A percentile compares a stretch with the other conserved stretches of the same genome.
phyloP scores from a whole-genome alignment of 2,113 vertebrate genomes.

The Grantiella picta region DNA sequence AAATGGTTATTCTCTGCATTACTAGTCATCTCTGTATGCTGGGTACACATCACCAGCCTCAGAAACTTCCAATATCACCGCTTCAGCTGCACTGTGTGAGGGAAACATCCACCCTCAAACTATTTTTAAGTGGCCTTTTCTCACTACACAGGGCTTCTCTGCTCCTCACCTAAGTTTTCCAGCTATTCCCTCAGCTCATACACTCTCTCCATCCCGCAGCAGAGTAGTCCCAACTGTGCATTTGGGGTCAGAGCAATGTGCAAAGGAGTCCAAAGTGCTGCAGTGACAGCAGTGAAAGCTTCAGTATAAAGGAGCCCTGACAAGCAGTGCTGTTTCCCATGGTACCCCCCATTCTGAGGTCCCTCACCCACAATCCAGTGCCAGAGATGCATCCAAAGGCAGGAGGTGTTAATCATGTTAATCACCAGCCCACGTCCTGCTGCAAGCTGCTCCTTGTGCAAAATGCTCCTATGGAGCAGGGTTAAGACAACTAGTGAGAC shows the following conservation, averaged over 20 bases:
- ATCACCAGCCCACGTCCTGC: rapidly evolving
- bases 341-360: background rate
- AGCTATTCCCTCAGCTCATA: background rate
- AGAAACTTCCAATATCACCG: background rate
- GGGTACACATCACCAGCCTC: background rate
- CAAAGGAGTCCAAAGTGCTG: background rate
- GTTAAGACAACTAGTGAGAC: background rate
- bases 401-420: background rate
- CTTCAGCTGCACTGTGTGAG: background rate
- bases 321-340: background rate
- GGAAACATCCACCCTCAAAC: background rate
- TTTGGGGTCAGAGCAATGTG: background rate
- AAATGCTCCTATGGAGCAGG: background rate
- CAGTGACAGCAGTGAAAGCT: background rate
- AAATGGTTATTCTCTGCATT: background rate
- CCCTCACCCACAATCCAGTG: background rate
- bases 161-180: background rate
- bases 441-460: background rate
- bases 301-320: background rate
- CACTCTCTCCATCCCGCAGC: background rate
- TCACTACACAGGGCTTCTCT: background rate
- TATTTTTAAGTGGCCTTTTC: background rate
- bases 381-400: background rate
- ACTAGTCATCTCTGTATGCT: background rate
- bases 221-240: background rate